Evolutionary conservation across 1,140 invertebrate species (phyloP).

Genomic region (Trichomalopsis sarcophagae): DNA sequence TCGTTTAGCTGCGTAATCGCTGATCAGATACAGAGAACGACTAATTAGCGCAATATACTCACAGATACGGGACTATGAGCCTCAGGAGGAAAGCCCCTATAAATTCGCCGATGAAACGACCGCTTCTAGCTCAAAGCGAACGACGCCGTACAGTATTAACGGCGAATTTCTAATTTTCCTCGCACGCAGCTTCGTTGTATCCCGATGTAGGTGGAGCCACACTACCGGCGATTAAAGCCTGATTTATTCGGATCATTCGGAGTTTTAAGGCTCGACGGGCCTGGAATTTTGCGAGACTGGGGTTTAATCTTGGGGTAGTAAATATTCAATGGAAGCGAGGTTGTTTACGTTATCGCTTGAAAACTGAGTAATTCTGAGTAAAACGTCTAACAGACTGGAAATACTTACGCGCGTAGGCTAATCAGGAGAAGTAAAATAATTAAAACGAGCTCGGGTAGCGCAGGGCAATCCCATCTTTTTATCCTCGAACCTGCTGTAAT

Average conservation of each 20-base stretch:
- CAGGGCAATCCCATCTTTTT: background rate
- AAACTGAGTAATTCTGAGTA: background rate
- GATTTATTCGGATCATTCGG: constrained; percentile 45
- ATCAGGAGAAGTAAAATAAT: background rate
- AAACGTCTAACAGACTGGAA: background rate
- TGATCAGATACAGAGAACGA: constrained; percentile 40
- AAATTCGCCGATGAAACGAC: constrained; percentile 32
- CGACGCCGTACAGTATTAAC: constrained; percentile 4
- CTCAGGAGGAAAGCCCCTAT: constrained; percentile 30
- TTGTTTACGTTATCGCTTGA: too few relatives aligned
- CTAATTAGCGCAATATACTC: constrained; percentile 35
- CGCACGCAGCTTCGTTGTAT: background rate
- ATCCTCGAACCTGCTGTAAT: background rate
- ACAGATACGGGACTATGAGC: background rate
- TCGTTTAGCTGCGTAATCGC: constrained; percentile 39
- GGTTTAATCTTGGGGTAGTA: background rate
- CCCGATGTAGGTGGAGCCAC: background rate
- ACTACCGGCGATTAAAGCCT: constrained; percentile 6
- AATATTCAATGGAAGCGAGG: background rate
- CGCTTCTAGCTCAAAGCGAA: constrained; percentile 19
- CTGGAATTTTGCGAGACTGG: background rate
- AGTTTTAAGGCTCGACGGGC: constrained; percentile 24
- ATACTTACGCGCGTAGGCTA: background rate
- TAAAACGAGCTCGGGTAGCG: background rate
- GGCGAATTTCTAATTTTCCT: constrained; percentile 43